Evolutionary conservation across 2,888 invertebrate species (phyloP).

Genomic region (Cheilosia grossa): DNA sequence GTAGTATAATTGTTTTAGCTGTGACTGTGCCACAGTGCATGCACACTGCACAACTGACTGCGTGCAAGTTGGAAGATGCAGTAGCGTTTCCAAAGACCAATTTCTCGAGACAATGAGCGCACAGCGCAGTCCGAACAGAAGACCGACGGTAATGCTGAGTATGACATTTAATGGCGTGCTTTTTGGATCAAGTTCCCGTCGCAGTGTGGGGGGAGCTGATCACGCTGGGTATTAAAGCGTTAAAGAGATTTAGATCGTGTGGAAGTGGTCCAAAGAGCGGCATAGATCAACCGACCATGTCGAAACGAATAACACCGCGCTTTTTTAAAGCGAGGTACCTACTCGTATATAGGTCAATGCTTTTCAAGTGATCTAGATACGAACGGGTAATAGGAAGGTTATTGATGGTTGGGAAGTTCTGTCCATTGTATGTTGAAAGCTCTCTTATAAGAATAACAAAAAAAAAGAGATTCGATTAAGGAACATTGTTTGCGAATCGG

Average conservation of each 20-base stretch:
- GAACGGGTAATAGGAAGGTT: slow-evolving; percentile 1
- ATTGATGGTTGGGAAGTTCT: not conserved
- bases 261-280: slow-evolving; percentile 24
- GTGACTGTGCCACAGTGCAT: slow-evolving; percentile 43
- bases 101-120: slow-evolving; percentile 52
- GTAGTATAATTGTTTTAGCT: slow-evolving; percentile 61
- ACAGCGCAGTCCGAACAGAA: slow-evolving; percentile 7
- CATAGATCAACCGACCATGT: slow-evolving; percentile 49
- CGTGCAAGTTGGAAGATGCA: slow-evolving; percentile 43
- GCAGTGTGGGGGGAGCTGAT: slow-evolving; percentile 9
- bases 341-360: slow-evolving; percentile 65
- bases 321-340: slow-evolving; percentile 41
- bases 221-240: slow-evolving; percentile 20
- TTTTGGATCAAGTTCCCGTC: slow-evolving; percentile 63
- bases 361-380: slow-evolving; percentile 26
- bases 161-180: slow-evolving; percentile 53
- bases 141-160: slow-evolving; percentile 23
- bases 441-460: not conserved
- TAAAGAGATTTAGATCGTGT: slow-evolving; percentile 44
- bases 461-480: not conserved
- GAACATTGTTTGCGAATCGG: too few species aligned
- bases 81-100: slow-evolving; percentile 62
- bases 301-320: slow-evolving; percentile 44
- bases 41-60: slow-evolving; percentile 65
- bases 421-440: not conserved